Evolutionary conservation across 2,797 vertebrate species (phyloP), one percentile per base, ranked within the genome.

Genomic region (Rhynchonycteris naso): DNA sequence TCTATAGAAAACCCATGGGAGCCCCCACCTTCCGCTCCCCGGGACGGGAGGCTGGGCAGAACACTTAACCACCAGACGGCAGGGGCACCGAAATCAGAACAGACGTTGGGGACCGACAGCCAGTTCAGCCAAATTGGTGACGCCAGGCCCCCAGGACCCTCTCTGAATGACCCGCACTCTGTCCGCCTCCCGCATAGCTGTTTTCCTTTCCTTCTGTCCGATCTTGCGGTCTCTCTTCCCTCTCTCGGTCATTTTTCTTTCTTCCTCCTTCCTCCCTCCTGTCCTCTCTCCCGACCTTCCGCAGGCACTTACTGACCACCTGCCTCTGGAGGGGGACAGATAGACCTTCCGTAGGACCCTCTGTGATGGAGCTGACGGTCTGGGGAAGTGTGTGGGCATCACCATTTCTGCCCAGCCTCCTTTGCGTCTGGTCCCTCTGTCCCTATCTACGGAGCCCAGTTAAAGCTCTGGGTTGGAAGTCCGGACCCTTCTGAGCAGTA

Each of bases 101-200:
- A 30, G 56, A 54, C 1, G 0, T 0, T 33, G 52, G 28, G 30
- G 15, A 10, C 22, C 66, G 2, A 0, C 1, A 3, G 38, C 33
- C 68, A 7, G 8, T 5, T 22, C 18, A 18, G 80, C 71, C 4
- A 1, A 9, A 7, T n/a, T 4, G 35, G 47, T 2, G 38, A n/a
- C 7, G 26, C 18, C 59, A 16, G 2, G 13, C 5, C 0, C 54
- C 52, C 30, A 16, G 66, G 26, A 24, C 50, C 33, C 9, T 9
- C 10, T 38, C 28, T 15, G 56, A 35, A 16, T 4, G 28, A 52
- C 28, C 28, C 18, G 1, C 4, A 7, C 14, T 7, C 65, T 18
- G 56, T 61, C 50, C 4, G 86, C 14, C 50, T 65, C 43, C 26
- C 76, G 30, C 18, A 35, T 19, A 3, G 10, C 12, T 6, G 0